Evolutionary conservation across 1,140 invertebrate genomes (phyloP).

Genomic region (Drosophila suzukii): DNA sequence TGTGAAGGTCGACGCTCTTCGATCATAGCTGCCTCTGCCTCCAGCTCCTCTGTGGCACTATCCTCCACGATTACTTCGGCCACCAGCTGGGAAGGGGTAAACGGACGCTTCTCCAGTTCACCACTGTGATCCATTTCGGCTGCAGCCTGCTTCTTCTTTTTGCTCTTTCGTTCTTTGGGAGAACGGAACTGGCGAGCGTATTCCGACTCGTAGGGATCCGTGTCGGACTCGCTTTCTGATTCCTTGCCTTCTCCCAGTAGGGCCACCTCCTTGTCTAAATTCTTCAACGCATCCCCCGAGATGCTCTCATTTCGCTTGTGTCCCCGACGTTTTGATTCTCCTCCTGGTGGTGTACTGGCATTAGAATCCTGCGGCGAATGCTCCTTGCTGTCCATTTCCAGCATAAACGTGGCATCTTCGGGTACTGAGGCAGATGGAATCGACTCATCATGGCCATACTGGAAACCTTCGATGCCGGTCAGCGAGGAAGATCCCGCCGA

Average conservation of each 20-base stretch:
- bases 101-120: conserved; percentile 77
- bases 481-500: conserved; percentile 85
- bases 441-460: conserved; percentile 83
- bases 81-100: conserved; percentile 79
- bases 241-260: conserved; percentile 71
- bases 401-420: conserved; percentile 71
- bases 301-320: conserved; percentile 86
- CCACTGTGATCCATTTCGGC: conserved; percentile 79
- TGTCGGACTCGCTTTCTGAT: conserved; percentile 82
- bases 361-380: conserved; percentile 85
- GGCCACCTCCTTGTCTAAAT: conserved; percentile 64
- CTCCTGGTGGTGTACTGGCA: conserved; percentile 85
- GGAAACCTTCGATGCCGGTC: conserved; percentile 77
- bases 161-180: conserved; percentile 74
- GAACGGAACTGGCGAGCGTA: conserved; percentile 81
- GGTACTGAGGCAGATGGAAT: conserved; percentile 54
- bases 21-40: conserved; percentile 84
- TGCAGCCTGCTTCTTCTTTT: conserved; percentile 77
- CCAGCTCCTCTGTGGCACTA: conserved; percentile 86
- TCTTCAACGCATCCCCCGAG: conserved; percentile 71
- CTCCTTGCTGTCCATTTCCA: conserved; percentile 82
- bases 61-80: conserved; percentile 86
- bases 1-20: conserved; percentile 81
- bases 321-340: conserved; percentile 85
- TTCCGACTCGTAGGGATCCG: conserved; percentile 83